A percentile compares a stretch with the other conserved stretches of the same genome.
These are phyloP conservation scores for Catocala sponsa DNA, from an alignment of 2,888 invertebrate species.

Conservation along the genomic window DNA sequence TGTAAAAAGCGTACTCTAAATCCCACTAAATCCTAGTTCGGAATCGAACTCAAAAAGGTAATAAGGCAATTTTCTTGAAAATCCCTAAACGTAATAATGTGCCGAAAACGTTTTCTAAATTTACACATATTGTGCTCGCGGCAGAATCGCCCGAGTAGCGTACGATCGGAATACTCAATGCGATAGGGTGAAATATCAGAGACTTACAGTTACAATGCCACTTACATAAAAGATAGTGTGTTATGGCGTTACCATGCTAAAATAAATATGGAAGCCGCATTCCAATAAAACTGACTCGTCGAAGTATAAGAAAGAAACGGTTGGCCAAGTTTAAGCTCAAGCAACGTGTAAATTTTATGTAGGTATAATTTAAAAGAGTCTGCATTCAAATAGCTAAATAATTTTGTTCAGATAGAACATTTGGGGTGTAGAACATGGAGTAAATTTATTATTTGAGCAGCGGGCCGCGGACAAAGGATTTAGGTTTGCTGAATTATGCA, in stretches of 20 bases:
- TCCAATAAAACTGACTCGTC: slow-evolving; percentile 36
- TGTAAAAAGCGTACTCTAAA: slow-evolving; percentile 65
- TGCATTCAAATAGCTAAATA: slow-evolving; percentile 79
- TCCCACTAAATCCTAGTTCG: slow-evolving; percentile 78
- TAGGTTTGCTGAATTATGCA: slow-evolving; percentile 86
- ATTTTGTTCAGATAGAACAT: slow-evolving; percentile 81
- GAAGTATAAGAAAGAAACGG: slow-evolving; percentile 32
- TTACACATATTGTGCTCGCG: slow-evolving; percentile 86
- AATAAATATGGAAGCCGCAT: slow-evolving; percentile 38
- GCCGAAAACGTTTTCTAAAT: slow-evolving; percentile 86
- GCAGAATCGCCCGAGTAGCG: slow-evolving; percentile 78
- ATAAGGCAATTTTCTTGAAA: slow-evolving; percentile 87
- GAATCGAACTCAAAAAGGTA: slow-evolving; percentile 84
- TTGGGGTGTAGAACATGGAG: slow-evolving; percentile 81
- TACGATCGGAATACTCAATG: slow-evolving; percentile 82
- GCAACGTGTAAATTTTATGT: slow-evolving; percentile 54
- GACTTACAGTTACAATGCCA: slow-evolving; percentile 65
- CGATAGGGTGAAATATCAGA: slow-evolving; percentile 71
- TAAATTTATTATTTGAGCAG: slow-evolving; percentile 85
- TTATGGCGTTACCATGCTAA: slow-evolving; percentile 42
- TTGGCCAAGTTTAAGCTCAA: slow-evolving; percentile 55
- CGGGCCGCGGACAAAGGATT: slow-evolving; percentile 85
- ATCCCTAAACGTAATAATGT: slow-evolving; percentile 87
- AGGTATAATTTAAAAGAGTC: slow-evolving; percentile 59
- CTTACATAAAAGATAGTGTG: slow-evolving; percentile 57